A percentile compares a stretch with the other conserved stretches of the same genome.
phyloP scores from a whole-genome alignment of 2,797 vertebrate species.

The Thalassophryne amazonica region DNA sequence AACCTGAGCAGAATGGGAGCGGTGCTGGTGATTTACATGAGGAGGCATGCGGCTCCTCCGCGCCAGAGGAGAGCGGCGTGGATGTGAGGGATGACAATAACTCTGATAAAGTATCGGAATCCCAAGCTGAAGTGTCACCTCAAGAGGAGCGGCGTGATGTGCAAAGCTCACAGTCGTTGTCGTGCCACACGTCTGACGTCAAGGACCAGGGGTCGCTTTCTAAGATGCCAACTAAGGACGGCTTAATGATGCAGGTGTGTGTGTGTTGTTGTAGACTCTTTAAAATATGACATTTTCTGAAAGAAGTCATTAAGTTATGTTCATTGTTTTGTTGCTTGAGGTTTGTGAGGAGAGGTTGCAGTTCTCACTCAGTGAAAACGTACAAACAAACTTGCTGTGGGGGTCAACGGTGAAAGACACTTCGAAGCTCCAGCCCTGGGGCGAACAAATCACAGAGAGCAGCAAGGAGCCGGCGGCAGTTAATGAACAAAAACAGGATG shows the following conservation, averaged over 20 bases:
- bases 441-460: constrained; percentile 54
- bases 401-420: constrained; percentile 72
- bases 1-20: constrained; percentile 56
- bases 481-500: constrained; percentile 48
- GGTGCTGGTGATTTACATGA: constrained; percentile 14
- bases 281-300: too few relatives aligned
- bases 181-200: constrained; percentile 48
- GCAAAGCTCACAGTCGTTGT: constrained; percentile 34
- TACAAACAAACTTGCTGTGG: constrained; percentile 88
- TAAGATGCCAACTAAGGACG: constrained; percentile 79
- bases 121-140: constrained; percentile 23
- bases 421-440: constrained; percentile 70
- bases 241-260: constrained; percentile 86
- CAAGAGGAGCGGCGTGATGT: constrained; percentile 37
- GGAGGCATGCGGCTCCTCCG: constrained; percentile 13
- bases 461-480: constrained; percentile 19
- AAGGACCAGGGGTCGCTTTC: constrained; percentile 76
- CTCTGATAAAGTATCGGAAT: constrained; percentile 24
- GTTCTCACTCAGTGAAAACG: constrained; percentile 90
- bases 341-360: constrained; percentile 91
- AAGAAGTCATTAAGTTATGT: not conserved
- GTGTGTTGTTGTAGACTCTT: not conserved
- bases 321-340: constrained; percentile 58
- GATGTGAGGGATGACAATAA: constrained; percentile 48
- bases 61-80: constrained; percentile 22